Evolutionary conservation across 2,888 invertebrate species (phyloP), one percentile per base, ranked within the genome.

Genomic region (Lapara coniferarum): DNA sequence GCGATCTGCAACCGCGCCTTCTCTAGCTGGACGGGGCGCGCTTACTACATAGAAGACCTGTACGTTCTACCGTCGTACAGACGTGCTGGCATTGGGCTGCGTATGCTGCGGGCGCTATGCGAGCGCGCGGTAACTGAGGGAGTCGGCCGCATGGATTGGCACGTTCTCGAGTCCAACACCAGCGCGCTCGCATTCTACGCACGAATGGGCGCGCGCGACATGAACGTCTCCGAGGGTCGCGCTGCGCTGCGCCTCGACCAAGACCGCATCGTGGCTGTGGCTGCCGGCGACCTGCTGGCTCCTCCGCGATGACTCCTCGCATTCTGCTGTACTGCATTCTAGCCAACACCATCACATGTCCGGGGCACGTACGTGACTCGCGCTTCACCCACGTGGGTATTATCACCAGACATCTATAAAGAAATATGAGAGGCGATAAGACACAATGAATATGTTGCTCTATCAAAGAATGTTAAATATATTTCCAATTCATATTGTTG

Each of bases 21-120:
- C 92, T 97, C 98, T 1, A 97, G 98, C 12, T 98, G 98, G 97
- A 93, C 95, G 77, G 97, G 98, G 10, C 96, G 96, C 86, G 95
- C 95, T 12, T 93, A 97, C 76, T 97, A 97, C 89, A 87, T 98
- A 71, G 98, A 98, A 91, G 98, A 98, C 89, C 85, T 98, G 70
- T 98, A 96, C 89, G 96, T 98, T 59, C 94, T 94, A 56, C 95
- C 96, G 0, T 82, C 86, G 2, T 95, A 94, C 85, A 94, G 97
- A 57, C 92, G 95, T 44, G 87, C 86, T 73, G 95, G 96, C 53
- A 89, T 97, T 67, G 98, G 97, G 7, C 90, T 89, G 69, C 86
- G 87, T 68, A 87, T 97, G 68, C 93, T 97, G 84, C 90, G 92
- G 77, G 87, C 89, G 63, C 81, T 89, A 52, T 86, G 89, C 70